These are phyloP conservation scores for Planococcus citri DNA, from an alignment of 1,140 invertebrate genomes.

Conservation along the genomic window DNA sequence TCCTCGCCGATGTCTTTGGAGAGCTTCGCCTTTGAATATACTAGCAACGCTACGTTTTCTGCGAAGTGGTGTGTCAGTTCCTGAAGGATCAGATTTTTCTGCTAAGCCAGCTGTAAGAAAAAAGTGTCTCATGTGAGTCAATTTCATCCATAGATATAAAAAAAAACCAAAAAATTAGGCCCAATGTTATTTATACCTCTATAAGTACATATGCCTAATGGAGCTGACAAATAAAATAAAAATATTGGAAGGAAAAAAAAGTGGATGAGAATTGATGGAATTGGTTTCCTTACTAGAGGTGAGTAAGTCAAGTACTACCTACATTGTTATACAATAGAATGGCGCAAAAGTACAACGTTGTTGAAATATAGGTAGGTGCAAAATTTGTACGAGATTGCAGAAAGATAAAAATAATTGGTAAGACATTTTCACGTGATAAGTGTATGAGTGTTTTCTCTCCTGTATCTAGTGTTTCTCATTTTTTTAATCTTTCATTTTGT, in stretches of 20 bases:
- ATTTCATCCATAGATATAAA: too few species aligned
- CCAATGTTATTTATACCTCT: too few species aligned
- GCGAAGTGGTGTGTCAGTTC: not conserved
- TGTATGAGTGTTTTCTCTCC: not conserved
- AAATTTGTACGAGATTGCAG: not conserved
- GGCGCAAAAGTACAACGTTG: not conserved
- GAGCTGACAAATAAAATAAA: too few species aligned
- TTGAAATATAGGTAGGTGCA: too few species aligned
- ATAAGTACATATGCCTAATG: too few species aligned
- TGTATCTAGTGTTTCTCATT: not conserved
- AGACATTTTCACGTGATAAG: not conserved
- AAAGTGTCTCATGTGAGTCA: too few species aligned
- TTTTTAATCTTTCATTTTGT: not conserved
- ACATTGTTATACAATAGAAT: not conserved
- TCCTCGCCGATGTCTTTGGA: not conserved
- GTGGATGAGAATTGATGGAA: too few species aligned
- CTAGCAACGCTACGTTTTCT: not conserved
- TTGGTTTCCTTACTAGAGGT: too few species aligned
- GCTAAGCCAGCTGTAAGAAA: too few species aligned
- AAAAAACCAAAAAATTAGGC: too few species aligned
- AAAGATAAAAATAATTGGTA: not conserved
- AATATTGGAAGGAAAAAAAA: too few species aligned
- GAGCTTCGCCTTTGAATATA: not conserved
- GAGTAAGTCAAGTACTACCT: too few species aligned
- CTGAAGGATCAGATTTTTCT: not conserved